Evolutionary conservation across 64 coral and sea anemone species (phyloP).

Genomic region (Astreopora myriophthalma): DNA sequence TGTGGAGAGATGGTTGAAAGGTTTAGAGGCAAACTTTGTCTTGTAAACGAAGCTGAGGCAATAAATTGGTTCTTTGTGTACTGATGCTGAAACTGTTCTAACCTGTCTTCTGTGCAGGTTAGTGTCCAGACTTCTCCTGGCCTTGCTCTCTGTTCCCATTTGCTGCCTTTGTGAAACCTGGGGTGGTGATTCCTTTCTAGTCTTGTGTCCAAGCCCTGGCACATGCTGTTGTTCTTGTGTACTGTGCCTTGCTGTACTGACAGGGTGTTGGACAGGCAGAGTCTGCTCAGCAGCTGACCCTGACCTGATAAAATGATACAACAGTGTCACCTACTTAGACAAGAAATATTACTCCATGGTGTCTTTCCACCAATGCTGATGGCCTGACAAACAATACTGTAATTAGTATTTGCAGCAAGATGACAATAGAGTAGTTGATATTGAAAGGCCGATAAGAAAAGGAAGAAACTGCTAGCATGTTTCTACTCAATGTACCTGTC

Average conservation of each 20-base stretch:
- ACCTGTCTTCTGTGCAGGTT: conserved; percentile 18
- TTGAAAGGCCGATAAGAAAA: too few species aligned
- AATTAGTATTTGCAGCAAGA: too few species aligned
- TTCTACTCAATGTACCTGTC: neutral
- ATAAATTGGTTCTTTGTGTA: neutral
- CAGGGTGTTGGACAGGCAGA: neutral
- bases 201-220: conserved; percentile 3
- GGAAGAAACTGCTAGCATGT: too few species aligned
- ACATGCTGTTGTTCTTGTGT: conserved; percentile 5
- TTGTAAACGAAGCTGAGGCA: neutral
- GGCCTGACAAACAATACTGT: too few species aligned
- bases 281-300: neutral
- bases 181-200: conserved; percentile 8
- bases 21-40: neutral
- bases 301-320: neutral
- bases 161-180: conserved; percentile 37
- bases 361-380: too few species aligned
- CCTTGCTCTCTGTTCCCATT: neutral
- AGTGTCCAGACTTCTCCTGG: conserved; percentile 33
- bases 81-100: neutral
- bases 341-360: too few species aligned
- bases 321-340: neutral
- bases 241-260: neutral
- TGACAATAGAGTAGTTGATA: too few species aligned
- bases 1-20: neutral